Evolutionary conservation across 92 coral and sea anemone species (phyloP), one percentile per base, ranked within the genome.

Genomic region (Zoanthus solanderi): DNA sequence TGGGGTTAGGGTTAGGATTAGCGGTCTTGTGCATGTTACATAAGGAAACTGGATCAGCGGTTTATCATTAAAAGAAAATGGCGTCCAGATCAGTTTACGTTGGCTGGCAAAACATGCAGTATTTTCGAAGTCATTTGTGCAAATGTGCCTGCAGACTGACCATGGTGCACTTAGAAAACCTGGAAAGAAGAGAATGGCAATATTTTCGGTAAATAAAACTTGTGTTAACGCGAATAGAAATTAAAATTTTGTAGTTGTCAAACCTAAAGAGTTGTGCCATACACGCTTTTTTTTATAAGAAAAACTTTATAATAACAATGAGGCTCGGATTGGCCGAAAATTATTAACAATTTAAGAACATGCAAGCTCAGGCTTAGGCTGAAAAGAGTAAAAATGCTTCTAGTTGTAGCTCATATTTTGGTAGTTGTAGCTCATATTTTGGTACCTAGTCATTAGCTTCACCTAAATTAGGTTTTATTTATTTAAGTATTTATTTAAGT

Each of bases 161-260:
- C 45, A 28, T 78, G 67, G 17, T 10, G 31, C 15, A 10, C 32
- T 56, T 60, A 56, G 15, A 16, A 78, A 44, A 78, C 6, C 58
- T 78, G 0, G 30, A 56, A 32, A 12, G 12, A 42, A 58, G 67
- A 56, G 46, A 78, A 78, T 60, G 83, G 83, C 56, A 78, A 23
- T 31, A 44, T 78, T 78, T 37, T 78, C 6, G 32, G 46, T n/a
- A 34, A 30, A 37, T 14, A 30, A 0, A 12, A 34, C 34, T 15
- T 5, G 29, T 78, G 29, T 8, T 11, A 53, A 53, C 11, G 83
- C 6, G 44, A 8, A 15, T 32, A 18, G 14, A 78, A 78, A 3
- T 17, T 63, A 23, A 7, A 8, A 12, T 57, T 57, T 57, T 57
- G 65, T 57, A 12, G 65, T 13, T 57, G 69, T 63, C 7, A 8